Evolutionary conservation across 92 coral and sea anemone genomes (phyloP).

Genomic region (Porites lobata): DNA sequence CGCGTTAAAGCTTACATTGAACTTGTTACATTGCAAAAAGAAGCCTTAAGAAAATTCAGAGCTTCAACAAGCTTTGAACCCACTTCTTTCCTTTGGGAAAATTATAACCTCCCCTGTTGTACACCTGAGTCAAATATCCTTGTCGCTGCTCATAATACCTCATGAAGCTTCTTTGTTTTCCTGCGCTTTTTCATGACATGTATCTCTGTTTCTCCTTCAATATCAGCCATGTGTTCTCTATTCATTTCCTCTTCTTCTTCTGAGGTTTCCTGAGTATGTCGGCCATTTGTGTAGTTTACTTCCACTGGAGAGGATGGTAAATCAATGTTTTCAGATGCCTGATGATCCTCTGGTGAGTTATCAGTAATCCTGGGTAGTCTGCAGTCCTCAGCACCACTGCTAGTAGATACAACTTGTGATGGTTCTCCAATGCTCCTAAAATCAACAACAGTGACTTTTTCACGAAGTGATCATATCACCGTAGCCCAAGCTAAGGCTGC

Average conservation of each 20-base stretch:
- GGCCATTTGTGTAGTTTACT: not conserved
- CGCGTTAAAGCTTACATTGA: no score
- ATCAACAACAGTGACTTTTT: not conserved
- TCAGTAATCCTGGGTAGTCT: not conserved
- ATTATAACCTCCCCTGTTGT: no score
- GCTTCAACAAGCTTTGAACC: no score
- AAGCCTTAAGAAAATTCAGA: no score
- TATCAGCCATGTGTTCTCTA: constrained; percentile 5
- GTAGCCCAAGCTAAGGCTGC: not conserved
- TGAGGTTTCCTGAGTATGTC: not conserved
- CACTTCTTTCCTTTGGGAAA: no score
- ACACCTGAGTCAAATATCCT: not conserved
- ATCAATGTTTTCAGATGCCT: not conserved
- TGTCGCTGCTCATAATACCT: not conserved
- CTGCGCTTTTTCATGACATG: constrained; percentile 1
- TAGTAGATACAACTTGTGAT: constrained; percentile 19
- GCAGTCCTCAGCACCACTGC: constrained; percentile 3
- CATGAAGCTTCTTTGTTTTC: constrained; percentile 12
- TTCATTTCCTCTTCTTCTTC: not conserved
- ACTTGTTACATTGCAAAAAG: no score
- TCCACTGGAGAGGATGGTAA: not conserved
- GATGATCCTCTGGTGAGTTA: not conserved
- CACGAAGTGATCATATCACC: not conserved
- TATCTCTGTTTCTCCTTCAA: not conserved
- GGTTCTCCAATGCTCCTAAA: not conserved